These are phyloP conservation scores for Agriopis leucophaearia DNA, from an alignment of 2,888 invertebrate genomes.

Conservation along the genomic window DNA sequence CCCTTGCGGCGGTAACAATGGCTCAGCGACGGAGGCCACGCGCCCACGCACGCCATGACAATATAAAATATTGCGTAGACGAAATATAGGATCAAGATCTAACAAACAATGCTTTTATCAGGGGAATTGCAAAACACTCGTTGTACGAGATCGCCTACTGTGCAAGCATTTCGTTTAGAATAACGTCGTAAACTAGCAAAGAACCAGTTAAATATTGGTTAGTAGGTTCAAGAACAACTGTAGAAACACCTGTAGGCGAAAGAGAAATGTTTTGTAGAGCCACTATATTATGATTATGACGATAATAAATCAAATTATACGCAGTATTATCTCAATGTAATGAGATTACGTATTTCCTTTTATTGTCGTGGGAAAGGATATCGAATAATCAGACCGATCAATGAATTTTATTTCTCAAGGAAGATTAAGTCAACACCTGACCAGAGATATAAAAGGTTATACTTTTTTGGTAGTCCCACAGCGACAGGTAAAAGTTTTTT, in stretches of 20 bases:
- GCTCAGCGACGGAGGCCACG: conserved; percentile 45
- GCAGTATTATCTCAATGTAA: conserved; percentile 24
- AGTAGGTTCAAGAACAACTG: conserved; percentile 32
- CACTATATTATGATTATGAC: background rate
- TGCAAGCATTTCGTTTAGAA: conserved; percentile 26
- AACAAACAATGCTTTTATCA: conserved; percentile 52
- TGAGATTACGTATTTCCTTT: conserved; percentile 47
- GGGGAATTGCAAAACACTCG: conserved; percentile 49
- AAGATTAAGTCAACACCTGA: conserved; percentile 75
- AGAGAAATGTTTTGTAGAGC: conserved; percentile 29
- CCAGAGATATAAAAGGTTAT: conserved; percentile 57
- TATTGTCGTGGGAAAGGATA: conserved; percentile 72
- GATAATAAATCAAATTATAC: conserved; percentile 20
- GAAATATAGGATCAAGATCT: conserved; percentile 52
- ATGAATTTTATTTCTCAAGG: conserved; percentile 51
- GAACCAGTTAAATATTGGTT: conserved; percentile 38
- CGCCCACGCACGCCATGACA: conserved; percentile 53
- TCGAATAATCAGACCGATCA: conserved; percentile 58
- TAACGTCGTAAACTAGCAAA: conserved; percentile 25
- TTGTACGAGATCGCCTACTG: conserved; percentile 37
- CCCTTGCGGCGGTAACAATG: conserved; percentile 57
- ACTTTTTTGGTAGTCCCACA: conserved; percentile 65
- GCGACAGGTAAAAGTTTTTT: conserved; percentile 73
- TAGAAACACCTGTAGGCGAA: conserved; percentile 27
- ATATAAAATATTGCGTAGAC: conserved; percentile 52